Percentiles rank a stretch among this genome's conserved stretches.
Evolutionary conservation across 2,888 invertebrate genomes (phyloP).

Genomic region (Vesta saturnalis): DNA sequence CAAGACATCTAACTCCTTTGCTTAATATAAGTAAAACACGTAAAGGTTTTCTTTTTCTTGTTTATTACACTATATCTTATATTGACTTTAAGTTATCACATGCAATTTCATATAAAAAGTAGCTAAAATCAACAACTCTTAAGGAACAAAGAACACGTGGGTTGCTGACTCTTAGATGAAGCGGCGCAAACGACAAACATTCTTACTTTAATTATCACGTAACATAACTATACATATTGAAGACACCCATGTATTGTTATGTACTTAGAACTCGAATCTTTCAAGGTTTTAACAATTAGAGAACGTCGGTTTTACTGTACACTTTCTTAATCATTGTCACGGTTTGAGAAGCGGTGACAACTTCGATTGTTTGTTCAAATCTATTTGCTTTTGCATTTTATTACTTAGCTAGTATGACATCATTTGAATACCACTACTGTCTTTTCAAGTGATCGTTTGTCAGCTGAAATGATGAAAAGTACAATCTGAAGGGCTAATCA

Average conservation of each 20-base stretch:
- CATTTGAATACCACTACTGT: constrained; percentile 30
- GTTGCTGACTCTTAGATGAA: constrained; percentile 31
- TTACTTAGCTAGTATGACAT: constrained; percentile 34
- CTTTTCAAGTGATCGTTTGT: constrained; percentile 22
- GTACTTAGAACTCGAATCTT: constrained; percentile 44
- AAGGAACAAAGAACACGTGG: constrained; percentile 39
- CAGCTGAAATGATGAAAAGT: constrained; percentile 14
- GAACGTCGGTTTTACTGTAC: constrained; percentile 32
- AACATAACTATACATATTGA: constrained; percentile 39
- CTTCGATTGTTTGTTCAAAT: constrained; percentile 41
- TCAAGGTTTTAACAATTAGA: constrained; percentile 45
- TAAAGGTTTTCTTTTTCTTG: constrained; percentile 12
- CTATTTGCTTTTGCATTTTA: constrained; percentile 39
- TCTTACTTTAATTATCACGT: constrained; percentile 46
- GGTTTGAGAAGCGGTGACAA: constrained; percentile 34
- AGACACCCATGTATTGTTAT: constrained; percentile 41
- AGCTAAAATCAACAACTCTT: constrained; percentile 33
- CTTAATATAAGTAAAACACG: constrained; percentile 26
- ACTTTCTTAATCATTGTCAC: constrained; percentile 32
- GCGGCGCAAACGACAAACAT: constrained; percentile 41
- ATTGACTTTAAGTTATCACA: constrained; percentile 18
- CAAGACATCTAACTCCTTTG: constrained; percentile 30
- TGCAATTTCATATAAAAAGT: constrained; percentile 24
- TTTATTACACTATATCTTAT: constrained; percentile 18
- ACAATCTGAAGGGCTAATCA: constrained; percentile 15